phyloP scores from a whole-genome alignment of 2,797 vertebrate species.

The Lemur catta region DNA sequence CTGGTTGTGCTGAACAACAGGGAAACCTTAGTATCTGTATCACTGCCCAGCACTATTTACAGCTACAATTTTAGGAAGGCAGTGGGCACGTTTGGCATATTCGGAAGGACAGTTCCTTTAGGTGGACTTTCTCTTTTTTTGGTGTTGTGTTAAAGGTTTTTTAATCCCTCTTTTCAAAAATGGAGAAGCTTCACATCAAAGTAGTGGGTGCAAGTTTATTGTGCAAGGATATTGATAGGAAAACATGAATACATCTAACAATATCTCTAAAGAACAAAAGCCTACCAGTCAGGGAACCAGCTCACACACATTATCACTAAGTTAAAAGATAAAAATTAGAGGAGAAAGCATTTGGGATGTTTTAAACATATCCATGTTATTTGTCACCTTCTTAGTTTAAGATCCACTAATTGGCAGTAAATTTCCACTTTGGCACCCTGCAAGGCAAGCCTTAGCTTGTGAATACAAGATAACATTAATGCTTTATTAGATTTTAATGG shows the following conservation, averaged over 20 bases:
- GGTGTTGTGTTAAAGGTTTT: background rate
- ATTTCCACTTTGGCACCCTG: background rate
- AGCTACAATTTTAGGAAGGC: background rate
- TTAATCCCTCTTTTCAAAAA: background rate
- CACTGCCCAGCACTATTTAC: background rate
- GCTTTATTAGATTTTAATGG: background rate
- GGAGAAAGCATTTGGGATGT: background rate
- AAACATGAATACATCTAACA: background rate
- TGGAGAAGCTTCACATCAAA: background rate
- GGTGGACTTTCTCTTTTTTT: background rate
- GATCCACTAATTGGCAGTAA: background rate
- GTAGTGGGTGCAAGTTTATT: background rate
- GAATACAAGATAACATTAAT: background rate
- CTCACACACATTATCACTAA: background rate
- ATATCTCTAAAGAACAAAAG: background rate
- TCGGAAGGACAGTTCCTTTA: background rate
- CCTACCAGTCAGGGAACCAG: background rate
- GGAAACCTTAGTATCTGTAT: background rate
- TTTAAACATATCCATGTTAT: background rate
- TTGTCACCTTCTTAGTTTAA: slow-evolving; percentile 1
- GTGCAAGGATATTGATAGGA: background rate
- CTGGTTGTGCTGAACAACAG: background rate
- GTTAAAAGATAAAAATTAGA: background rate
- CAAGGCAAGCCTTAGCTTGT: background rate
- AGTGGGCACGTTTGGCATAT: background rate